Conservation (phyloP, 2,113 vertebrate species). For the Channa maculata region DNA sequence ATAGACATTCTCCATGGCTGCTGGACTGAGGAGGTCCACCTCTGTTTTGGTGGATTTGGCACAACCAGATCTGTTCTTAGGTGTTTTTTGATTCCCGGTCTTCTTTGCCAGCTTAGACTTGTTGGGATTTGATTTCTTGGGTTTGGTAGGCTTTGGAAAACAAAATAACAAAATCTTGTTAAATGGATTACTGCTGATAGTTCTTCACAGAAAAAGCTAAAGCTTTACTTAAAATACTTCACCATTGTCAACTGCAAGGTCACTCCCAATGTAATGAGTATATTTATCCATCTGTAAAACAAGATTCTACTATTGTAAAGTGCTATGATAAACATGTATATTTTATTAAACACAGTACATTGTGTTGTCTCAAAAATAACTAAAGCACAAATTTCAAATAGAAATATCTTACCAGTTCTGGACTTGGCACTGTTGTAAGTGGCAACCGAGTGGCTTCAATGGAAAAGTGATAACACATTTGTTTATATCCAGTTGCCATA, state of each 20-base stretch:
- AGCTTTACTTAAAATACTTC: not conserved
- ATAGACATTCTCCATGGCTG: conserved; percentile 88
- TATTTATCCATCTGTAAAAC: conserved; percentile 44
- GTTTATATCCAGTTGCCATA: conserved; percentile 65
- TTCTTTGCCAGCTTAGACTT: conserved; percentile 70
- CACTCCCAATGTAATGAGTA: not conserved
- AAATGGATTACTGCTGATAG: not conserved
- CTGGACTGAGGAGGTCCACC: conserved; percentile 85
- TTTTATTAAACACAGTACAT: no score
- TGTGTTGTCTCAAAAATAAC: no score
- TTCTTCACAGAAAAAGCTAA: no score
- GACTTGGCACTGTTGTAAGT: conserved; percentile 43
- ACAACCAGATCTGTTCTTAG: conserved; percentile 59
- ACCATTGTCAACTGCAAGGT: conserved; percentile 37
- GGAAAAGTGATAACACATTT: conserved; percentile 44
- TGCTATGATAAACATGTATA: not conserved
- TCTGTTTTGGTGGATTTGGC: conserved; percentile 61
- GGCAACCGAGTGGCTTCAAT: conserved; percentile 31
- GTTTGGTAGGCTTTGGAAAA: conserved; percentile 79
- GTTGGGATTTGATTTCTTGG: conserved; percentile 75
- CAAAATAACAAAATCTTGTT: not conserved
- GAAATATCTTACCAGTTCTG: conserved; percentile 51
- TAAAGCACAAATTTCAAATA: no score
- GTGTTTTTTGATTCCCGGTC: conserved; percentile 52
- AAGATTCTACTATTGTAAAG: not conserved